These are phyloP conservation scores for Pterocles burchelli DNA, from an alignment of 2,113 vertebrate species.

Conservation along the genomic window DNA sequence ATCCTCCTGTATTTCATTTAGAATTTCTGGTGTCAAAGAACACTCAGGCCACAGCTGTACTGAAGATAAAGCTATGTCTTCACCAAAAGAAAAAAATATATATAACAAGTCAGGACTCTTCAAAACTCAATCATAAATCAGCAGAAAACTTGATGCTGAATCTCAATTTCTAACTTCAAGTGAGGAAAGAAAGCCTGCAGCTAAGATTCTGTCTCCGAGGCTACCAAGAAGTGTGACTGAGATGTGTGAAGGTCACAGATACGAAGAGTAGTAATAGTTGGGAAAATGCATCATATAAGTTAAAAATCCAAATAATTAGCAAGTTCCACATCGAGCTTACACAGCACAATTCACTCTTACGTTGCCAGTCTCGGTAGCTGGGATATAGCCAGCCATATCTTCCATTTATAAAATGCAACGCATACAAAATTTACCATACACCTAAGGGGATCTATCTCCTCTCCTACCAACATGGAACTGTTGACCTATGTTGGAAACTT, in stretches of 20 bases:
- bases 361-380: neutral
- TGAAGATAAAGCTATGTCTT: neutral
- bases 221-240: conserved; percentile 4
- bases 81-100: neutral
- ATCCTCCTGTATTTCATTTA: neutral
- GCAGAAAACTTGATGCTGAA: neutral
- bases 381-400: neutral
- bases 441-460: neutral
- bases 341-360: neutral
- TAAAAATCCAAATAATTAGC: neutral
- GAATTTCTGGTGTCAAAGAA: neutral
- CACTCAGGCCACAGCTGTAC: neutral
- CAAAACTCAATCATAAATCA: neutral
- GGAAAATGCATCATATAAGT: neutral
- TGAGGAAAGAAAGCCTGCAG: neutral
- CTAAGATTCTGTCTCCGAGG: neutral
- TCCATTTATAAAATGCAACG: neutral
- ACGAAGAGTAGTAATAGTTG: neutral
- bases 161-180: neutral
- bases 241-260: conserved; percentile 20
- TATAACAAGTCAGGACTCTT: neutral
- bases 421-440: neutral
- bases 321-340: neutral
- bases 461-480: neutral
- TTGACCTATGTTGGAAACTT: neutral